A percentile compares a stretch with the other conserved stretches of the same genome.
Conservation (phyloP, 1,140 invertebrate genomes). For the Drosophila sproati region DNA sequence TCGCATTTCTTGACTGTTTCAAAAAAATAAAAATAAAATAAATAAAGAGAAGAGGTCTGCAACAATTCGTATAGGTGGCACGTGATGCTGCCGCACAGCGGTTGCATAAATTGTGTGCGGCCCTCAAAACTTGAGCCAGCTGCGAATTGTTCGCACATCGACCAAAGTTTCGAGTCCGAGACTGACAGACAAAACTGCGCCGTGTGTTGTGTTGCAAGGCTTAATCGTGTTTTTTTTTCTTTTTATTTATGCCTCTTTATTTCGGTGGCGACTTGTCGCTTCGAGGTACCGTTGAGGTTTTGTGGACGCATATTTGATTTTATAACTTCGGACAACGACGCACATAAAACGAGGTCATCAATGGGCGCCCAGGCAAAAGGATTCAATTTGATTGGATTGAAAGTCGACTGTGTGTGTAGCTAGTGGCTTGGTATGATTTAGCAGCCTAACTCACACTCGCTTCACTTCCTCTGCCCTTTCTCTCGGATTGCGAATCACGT, state of each 20-base stretch:
- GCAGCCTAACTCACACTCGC: constrained; percentile 4
- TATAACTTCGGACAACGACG: constrained; percentile 75
- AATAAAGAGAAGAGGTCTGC: constrained; percentile 12
- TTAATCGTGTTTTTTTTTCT: constrained; percentile 47
- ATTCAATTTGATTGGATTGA: constrained; percentile 83
- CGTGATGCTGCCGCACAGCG: constrained; percentile 60
- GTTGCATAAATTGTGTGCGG: constrained; percentile 66
- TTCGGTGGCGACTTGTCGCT: constrained; percentile 61
- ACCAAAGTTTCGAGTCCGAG: constrained; percentile 23
- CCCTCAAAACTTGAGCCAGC: constrained; percentile 48
- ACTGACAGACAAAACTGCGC: constrained; percentile 37
- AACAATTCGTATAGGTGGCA: constrained; percentile 41
- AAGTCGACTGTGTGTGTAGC: constrained; percentile 45
- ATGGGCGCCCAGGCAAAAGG: constrained; percentile 60
- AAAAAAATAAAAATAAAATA: too few species aligned
- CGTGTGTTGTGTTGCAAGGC: constrained; percentile 44
- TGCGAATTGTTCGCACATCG: constrained; percentile 81
- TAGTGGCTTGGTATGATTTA: constrained; percentile 75
- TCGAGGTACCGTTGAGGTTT: constrained; percentile 35
- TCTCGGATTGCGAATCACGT: constrained; percentile 69
- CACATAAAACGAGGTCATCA: constrained; percentile 81
- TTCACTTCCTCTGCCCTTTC: background rate
- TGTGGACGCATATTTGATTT: constrained; percentile 75
- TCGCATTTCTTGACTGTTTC: background rate
- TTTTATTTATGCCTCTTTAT: too few species aligned